Evolutionary conservation across 2,113 vertebrate species (phyloP), one percentile per base, ranked within the genome.

Genomic region (Rhinopomastus cyanomelas): DNA sequence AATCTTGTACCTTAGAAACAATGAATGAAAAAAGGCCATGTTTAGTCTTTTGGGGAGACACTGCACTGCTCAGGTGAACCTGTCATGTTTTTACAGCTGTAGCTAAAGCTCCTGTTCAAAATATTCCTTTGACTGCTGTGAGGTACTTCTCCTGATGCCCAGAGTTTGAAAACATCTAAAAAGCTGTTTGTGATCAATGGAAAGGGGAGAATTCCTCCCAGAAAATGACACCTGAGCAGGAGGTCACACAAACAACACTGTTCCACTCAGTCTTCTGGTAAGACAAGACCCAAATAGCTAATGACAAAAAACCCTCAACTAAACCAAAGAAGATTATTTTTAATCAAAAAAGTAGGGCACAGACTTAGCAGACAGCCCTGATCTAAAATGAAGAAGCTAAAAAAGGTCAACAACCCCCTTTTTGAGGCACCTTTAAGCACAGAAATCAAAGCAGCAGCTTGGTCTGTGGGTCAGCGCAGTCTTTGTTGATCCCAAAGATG

Each of bases 231-330:
- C 65, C 79, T 7, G 1, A 64, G 32, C 9, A 18, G 73, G 61
- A 93, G 37, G 69, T 84, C 49, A 83, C 39, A 34, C 49, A n/a
- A 72, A 26, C 80, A 72, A 11, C 61, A 23, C 68, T 84, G 81
- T 68, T 76, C 88, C 65, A 78, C 73, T 91, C 68, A 48, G 39
- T 36, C 57, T 78, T 75, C 77, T 86, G 71, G 77, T 81, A 91
- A 86, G 36, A 21, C 65, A 81, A 92, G 94, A 93, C 90, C 74
- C 86, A 95, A 95, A 96, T 95, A 91, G 15, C 27, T 84, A 42
- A 80, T 53, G 52, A 85, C 65, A 88, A 77, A 85, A 66, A 27
- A 10, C 32, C 39, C 39, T 15, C 39, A 29, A 27, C 10, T 23
- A 42, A 25, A 1, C 39, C 49, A 68, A 73, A 76, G 77, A 65